Conservation (phyloP, 2,888 invertebrate species). For the Myopa tessellatipennis region DNA sequence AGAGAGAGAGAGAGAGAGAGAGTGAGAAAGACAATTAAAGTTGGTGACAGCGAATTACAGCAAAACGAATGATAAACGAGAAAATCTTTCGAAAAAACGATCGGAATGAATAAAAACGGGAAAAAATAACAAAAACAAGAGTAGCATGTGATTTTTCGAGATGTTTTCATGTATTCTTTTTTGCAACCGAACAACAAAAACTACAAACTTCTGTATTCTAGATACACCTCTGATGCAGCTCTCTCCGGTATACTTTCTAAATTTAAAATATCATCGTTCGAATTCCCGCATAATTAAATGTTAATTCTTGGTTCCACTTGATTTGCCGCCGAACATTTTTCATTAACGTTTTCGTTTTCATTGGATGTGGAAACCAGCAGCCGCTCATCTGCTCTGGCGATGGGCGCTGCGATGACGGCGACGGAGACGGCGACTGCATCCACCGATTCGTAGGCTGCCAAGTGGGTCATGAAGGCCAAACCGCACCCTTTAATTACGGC, state of each 20-base stretch:
- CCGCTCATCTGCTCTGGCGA: not conserved
- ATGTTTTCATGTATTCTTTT: no score
- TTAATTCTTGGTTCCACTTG: conserved; percentile 27
- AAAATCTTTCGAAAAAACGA: no score
- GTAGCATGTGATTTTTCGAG: no score
- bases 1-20: not conserved
- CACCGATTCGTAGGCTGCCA: conserved; percentile 15
- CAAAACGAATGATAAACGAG: no score
- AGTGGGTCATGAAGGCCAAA: conserved; percentile 36
- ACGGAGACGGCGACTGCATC: not conserved
- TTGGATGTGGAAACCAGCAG: not conserved
- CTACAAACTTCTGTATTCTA: no score
- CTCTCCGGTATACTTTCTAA: not conserved
- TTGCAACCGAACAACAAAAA: no score
- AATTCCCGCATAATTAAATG: not conserved
- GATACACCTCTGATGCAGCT: not conserved
- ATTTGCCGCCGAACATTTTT: conserved; percentile 19
- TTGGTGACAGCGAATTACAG: not conserved
- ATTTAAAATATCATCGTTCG: not conserved
- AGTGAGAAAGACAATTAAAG: not conserved
- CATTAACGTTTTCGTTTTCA: conserved; percentile 23
- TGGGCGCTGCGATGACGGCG: not conserved
- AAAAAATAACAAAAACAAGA: no score
- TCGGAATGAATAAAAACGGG: no score
- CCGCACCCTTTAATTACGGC: conserved; percentile 23